Conservation (phyloP, 2,888 invertebrate species). For the Alviniconcha strummeri region DNA sequence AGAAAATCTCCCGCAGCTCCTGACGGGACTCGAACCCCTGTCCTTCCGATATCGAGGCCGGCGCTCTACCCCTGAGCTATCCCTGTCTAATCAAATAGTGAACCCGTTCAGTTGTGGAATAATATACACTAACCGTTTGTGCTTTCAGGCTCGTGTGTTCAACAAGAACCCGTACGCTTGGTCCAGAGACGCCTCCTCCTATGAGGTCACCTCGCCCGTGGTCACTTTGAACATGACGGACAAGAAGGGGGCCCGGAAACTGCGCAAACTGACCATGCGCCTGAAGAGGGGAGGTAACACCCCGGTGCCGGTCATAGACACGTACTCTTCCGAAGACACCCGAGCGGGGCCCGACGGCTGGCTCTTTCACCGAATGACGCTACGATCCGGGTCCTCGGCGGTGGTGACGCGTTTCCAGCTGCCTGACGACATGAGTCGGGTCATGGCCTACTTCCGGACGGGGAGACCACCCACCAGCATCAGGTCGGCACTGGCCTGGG, state of each 20-base stretch:
- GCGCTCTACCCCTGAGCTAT: no score
- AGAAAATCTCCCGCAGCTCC: not conserved
- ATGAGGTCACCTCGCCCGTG: constrained; percentile 33
- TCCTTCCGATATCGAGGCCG: no score
- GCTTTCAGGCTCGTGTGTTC: constrained; percentile 27
- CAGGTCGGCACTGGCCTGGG: not conserved
- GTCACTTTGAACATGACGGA: constrained; percentile 32
- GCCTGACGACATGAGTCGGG: not conserved
- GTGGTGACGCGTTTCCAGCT: constrained; percentile 16
- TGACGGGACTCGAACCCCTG: no score
- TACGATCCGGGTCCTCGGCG: constrained; percentile 38
- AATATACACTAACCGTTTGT: no score
- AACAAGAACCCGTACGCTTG: constrained; percentile 34
- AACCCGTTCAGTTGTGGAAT: no score
- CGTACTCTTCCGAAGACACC: constrained; percentile 30
- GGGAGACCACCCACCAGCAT: constrained; percentile 25
- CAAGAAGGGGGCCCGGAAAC: not conserved
- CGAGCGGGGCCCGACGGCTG: constrained; percentile 30
- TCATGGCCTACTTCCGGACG: constrained; percentile 27
- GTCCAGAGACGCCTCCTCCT: constrained; percentile 21
- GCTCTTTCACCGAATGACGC: constrained; percentile 48
- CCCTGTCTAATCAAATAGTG: no score
- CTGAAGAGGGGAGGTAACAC: not conserved
- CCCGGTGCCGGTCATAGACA: not conserved
- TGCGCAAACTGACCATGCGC: not conserved